Conservation (phyloP, 2,797 vertebrate genomes). For the Jordanella pulchra region DNA sequence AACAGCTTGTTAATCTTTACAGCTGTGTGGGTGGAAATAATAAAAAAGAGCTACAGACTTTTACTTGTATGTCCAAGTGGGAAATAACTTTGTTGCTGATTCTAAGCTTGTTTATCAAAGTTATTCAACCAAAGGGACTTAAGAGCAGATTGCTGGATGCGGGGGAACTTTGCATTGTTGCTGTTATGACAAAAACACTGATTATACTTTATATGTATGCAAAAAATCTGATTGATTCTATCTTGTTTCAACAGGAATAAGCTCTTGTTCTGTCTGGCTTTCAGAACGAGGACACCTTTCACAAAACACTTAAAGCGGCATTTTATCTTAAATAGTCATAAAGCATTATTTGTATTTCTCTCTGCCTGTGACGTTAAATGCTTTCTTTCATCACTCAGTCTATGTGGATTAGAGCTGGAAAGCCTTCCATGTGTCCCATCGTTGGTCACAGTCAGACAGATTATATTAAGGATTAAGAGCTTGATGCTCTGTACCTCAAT, state of each 20-base stretch:
- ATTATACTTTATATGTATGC: background rate
- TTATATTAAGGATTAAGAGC: slow-evolving; percentile 79
- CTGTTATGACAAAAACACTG: background rate
- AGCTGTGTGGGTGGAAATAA: slow-evolving; percentile 4
- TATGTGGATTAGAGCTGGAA: slow-evolving; percentile 72
- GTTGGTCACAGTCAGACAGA: slow-evolving; percentile 70
- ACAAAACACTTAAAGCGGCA: slow-evolving; percentile 7
- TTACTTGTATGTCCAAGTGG: slow-evolving; percentile 12
- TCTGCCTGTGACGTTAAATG: slow-evolving; percentile 47
- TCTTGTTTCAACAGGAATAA: slow-evolving; percentile 15
- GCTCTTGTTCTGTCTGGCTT: background rate
- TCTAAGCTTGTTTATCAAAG: slow-evolving; percentile 28
- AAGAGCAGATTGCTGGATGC: slow-evolving; percentile 12
- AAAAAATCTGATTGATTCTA: slow-evolving; percentile 15
- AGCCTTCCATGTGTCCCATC: slow-evolving; percentile 72
- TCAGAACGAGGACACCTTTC: background rate
- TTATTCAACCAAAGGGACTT: slow-evolving; percentile 31
- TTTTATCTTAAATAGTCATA: slow-evolving; percentile 17
- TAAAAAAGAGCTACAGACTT: slow-evolving; percentile 8
- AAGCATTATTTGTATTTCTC: slow-evolving; percentile 27
- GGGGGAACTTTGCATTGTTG: too few species aligned
- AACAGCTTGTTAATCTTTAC: slow-evolving; percentile 30
- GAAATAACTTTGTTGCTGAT: slow-evolving; percentile 21
- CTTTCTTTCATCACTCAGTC: slow-evolving; percentile 52
- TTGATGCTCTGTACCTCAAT: slow-evolving; percentile 68